Evolutionary conservation across 2,113 vertebrate species (phyloP).

Genomic region (Thamnophis sirtalis): DNA sequence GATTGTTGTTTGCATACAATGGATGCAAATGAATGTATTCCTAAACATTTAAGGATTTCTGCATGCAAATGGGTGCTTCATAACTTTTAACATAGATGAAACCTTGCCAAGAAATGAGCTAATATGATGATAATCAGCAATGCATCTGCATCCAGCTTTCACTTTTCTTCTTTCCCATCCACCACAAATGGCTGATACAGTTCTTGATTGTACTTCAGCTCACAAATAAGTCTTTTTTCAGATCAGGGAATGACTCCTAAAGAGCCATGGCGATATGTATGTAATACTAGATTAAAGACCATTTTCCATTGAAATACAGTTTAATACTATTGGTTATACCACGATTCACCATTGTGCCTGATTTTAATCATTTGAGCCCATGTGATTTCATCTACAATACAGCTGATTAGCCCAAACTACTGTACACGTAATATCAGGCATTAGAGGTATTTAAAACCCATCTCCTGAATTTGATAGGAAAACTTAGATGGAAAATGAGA

Average conservation of each 20-base stretch:
- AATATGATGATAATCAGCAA: not conserved
- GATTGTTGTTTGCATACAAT: not conserved
- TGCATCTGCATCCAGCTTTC: not conserved
- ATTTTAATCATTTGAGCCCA: not conserved
- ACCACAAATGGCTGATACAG: not conserved
- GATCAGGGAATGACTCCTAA: not conserved
- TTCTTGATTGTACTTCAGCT: not conserved
- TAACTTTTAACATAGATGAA: not conserved
- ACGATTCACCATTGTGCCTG: not conserved
- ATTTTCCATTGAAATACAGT: not conserved
- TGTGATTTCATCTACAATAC: not conserved
- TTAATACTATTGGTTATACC: not conserved
- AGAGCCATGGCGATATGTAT: not conserved
- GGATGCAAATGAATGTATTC: not conserved
- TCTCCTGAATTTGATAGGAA: not conserved
- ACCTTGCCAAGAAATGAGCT: not conserved
- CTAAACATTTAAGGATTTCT: not conserved
- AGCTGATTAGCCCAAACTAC: not conserved
- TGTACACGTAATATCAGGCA: not conserved
- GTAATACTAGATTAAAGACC: not conserved
- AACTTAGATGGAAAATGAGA: too few relatives aligned
- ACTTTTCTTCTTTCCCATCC: not conserved
- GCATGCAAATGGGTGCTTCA: not conserved
- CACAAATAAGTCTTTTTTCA: not conserved
- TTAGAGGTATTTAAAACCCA: not conserved